Base-by-base conservation (phyloP, 1,140 invertebrate genomes). In the Centruroides sculpturatus region DNA sequence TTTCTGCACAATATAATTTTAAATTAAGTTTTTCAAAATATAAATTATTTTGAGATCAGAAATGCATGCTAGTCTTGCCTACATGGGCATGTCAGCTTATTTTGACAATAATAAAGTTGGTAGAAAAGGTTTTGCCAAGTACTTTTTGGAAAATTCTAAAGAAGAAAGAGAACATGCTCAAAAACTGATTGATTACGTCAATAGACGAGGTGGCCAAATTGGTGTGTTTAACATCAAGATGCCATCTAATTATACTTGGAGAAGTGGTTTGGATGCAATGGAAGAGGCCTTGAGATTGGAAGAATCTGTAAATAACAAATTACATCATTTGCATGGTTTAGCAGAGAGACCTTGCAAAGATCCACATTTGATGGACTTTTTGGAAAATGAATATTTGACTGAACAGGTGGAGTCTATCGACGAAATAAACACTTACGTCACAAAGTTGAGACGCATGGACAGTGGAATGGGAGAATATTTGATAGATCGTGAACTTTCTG, bases 141-240 rank as follows among this genome's bases (percentile, higher is more conserved):
- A 89, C 65, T 93, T 95, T 78, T 83, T 90, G 69, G 81, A 89
- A 50, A 81, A 84, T 48, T 89, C 90, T 3, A 81, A 78, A 46
- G 92, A 97, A 74, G 92, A 97, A 73, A 80, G 89, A 41, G 79
- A 88, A 62, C 92, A 96, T 72, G 92, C 89, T 2, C 83, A 89
- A 67, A 90, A 91, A 72, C 76, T 97, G 47, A 86, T 96, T 54
- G 83, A 90, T 60, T 96, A 97, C 74, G 73, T 95, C 61, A 81
- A 91, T 57, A 90, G 89, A 83, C 82, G 92, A 73, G 91, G 91
- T 65, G 80, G 87, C 64, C 76, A 87, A 13, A 83, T 41, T 1
- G 41, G 41, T 41, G 5, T 3, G 41, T 41, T 41, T 41, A 41
- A 41, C 8, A 41, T 41, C 8, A 41, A 41, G 68, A 70, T 68